Percentiles rank a stretch among this genome's conserved stretches.
Evolutionary conservation across 2,888 invertebrate species (phyloP).

Genomic region (Euphydryas editha): DNA sequence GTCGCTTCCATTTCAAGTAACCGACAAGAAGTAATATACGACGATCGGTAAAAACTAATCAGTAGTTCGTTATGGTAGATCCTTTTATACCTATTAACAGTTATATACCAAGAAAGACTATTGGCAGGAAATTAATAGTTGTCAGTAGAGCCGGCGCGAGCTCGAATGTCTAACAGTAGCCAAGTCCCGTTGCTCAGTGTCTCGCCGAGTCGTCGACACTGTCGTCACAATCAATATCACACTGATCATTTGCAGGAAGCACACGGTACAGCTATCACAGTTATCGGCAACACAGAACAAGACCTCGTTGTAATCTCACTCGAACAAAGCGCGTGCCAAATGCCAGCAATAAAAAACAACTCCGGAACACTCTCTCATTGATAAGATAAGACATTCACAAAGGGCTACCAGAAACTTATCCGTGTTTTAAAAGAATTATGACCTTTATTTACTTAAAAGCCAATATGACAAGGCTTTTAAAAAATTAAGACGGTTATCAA

Average conservation of each 20-base stretch:
- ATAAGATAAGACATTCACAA: slow-evolving; percentile 59
- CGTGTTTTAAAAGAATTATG: slow-evolving; percentile 56
- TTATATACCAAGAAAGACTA: slow-evolving; percentile 50
- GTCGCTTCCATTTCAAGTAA: background rate
- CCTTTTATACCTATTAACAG: slow-evolving; percentile 45
- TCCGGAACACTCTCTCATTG: slow-evolving; percentile 54
- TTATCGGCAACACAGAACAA: slow-evolving; percentile 43
- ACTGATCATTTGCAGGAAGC: slow-evolving; percentile 58
- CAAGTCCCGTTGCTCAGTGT: slow-evolving; percentile 61
- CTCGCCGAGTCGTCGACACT: slow-evolving; percentile 36
- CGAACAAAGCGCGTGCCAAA: slow-evolving; percentile 65
- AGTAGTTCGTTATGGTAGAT: slow-evolving; percentile 33
- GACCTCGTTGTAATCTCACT: slow-evolving; percentile 50
- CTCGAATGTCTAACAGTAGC: slow-evolving; percentile 52
- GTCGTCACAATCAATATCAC: slow-evolving; percentile 22
- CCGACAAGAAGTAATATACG: slow-evolving; percentile 10
- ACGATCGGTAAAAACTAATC: slow-evolving; percentile 29
- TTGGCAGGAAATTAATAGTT: slow-evolving; percentile 62
- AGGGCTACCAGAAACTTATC: slow-evolving; percentile 57
- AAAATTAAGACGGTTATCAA: slow-evolving; percentile 53
- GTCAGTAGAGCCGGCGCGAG: slow-evolving; percentile 50
- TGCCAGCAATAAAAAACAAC: slow-evolving; percentile 55
- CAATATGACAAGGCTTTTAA: slow-evolving; percentile 53
- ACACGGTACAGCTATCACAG: slow-evolving; percentile 50
- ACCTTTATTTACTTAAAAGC: slow-evolving; percentile 57